Evolutionary conservation across 1,140 invertebrate species (phyloP), one percentile per base, ranked within the genome.

Genomic region (Orchesella cincta): DNA sequence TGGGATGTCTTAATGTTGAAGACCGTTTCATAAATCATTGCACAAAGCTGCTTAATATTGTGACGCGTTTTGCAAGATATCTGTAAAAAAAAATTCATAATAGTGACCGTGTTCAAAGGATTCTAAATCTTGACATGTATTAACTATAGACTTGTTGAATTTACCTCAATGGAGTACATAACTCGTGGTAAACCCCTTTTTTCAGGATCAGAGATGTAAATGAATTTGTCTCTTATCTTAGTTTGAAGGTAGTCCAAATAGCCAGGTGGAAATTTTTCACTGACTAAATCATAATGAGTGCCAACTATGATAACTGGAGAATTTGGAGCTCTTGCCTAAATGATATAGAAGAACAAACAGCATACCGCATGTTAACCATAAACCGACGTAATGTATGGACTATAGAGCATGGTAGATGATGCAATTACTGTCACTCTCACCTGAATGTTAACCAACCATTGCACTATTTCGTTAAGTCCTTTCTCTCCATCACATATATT

Each of bases 381-480:
- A n/a, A n/a, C n/a, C n/a, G n/a, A n/a, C n/a, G n/a, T n/a, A n/a
- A n/a, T n/a, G n/a, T n/a, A n/a, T n/a, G n/a, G n/a, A n/a, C n/a
- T n/a, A n/a, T n/a, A n/a, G n/a, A n/a, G n/a, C n/a, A n/a, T n/a
- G n/a, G n/a, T n/a, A n/a, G n/a, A n/a, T n/a, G n/a, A n/a, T n/a
- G n/a, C n/a, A n/a, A n/a, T n/a, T n/a, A n/a, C n/a, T n/a, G n/a
- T 18, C 54, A 23, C 8, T 8, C 54, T 14, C 26, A 57, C 94
- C 87, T 90, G 95, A 82, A 98, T 97, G 83, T 96, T 97, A 0
- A 96, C 92, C 0, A 99, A 88, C 97, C 97, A 99, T 80, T 97
- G 93, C 64, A 96, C 88, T 76, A 99, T 94, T 82, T 93, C 93
- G 16, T 92, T 91, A 1, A 99, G 90, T 0, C 96, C 97, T 83